Conservation (phyloP, 2,888 invertebrate genomes). For the Chaitophorus viminalis region DNA sequence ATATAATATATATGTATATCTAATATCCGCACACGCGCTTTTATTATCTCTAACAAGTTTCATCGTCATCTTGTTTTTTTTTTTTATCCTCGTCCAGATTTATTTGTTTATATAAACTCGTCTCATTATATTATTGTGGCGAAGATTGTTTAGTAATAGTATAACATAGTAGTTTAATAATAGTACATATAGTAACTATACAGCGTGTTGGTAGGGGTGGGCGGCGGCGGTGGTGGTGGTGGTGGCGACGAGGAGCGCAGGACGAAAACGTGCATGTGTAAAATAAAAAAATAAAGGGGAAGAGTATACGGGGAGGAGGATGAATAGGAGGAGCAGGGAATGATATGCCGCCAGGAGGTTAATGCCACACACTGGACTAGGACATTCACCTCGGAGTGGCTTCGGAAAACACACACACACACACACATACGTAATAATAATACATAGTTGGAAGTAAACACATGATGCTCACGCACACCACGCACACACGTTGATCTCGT, state of each 20-base stretch:
- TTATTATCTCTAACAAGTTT: not conserved
- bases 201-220: too few species aligned
- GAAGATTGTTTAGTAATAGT: not conserved
- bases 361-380: slow-evolving; percentile 57
- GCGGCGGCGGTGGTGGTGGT: not conserved
- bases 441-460: slow-evolving; percentile 40
- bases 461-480: not conserved
- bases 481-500: not conserved
- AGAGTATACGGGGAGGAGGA: not conserved
- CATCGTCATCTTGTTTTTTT: slow-evolving; percentile 13
- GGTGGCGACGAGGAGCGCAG: not conserved
- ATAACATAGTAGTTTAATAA: not conserved
- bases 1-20: too few species aligned
- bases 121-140: slow-evolving; percentile 16
- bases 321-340: not conserved
- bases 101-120: slow-evolving; percentile 58
- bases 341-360: slow-evolving; percentile 55
- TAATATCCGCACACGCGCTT: too few species aligned
- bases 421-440: slow-evolving; percentile 19
- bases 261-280: slow-evolving; percentile 39
- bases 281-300: slow-evolving; percentile 18
- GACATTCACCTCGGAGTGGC: slow-evolving; percentile 57
- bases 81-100: slow-evolving; percentile 31
- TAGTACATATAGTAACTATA: slow-evolving; percentile 2
- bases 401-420: slow-evolving; percentile 50